Percentiles rank a stretch among this genome's conserved stretches.
phyloP scores from a whole-genome alignment of 2,888 invertebrate species.

The Nymphalis polychloros region DNA sequence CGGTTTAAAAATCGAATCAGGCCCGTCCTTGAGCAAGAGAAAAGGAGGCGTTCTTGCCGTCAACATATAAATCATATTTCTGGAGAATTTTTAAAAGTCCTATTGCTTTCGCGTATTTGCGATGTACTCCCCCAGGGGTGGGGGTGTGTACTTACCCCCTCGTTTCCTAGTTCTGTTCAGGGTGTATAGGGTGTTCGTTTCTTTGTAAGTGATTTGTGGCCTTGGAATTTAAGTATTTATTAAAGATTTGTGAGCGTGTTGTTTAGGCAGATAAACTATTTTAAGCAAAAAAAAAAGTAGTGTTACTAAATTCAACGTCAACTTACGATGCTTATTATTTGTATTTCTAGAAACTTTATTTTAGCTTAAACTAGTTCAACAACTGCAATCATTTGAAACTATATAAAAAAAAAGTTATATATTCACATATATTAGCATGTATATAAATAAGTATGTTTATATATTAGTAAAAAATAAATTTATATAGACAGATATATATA shows the following conservation, averaged over 20 bases:
- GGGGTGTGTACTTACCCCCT: conserved; percentile 80
- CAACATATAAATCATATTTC: conserved; percentile 83
- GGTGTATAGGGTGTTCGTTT: conserved; percentile 55
- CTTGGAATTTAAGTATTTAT: conserved; percentile 34
- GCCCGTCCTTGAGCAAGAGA: conserved; percentile 75
- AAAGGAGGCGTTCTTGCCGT: conserved; percentile 74
- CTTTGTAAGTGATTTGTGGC: conserved; percentile 46
- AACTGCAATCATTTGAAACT: too few species aligned
- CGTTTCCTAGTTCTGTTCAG: conserved; percentile 77
- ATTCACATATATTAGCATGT: too few species aligned
- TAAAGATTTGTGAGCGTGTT: conserved; percentile 17
- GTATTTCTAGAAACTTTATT: too few species aligned
- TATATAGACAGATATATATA: too few species aligned
- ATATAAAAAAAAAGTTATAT: too few species aligned
- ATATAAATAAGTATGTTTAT: too few species aligned
- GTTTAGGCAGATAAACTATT: not conserved
- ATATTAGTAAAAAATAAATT: too few species aligned
- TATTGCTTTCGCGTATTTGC: conserved; percentile 83
- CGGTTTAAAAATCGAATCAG: conserved; percentile 82
- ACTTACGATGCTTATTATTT: not conserved
- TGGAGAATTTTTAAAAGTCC: conserved; percentile 83
- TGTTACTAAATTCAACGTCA: not conserved
- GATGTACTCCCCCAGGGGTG: conserved; percentile 75
- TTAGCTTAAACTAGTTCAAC: too few species aligned
- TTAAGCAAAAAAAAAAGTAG: not conserved